Conservation (phyloP, 2,113 vertebrate species). For the Cairina moschata region DNA sequence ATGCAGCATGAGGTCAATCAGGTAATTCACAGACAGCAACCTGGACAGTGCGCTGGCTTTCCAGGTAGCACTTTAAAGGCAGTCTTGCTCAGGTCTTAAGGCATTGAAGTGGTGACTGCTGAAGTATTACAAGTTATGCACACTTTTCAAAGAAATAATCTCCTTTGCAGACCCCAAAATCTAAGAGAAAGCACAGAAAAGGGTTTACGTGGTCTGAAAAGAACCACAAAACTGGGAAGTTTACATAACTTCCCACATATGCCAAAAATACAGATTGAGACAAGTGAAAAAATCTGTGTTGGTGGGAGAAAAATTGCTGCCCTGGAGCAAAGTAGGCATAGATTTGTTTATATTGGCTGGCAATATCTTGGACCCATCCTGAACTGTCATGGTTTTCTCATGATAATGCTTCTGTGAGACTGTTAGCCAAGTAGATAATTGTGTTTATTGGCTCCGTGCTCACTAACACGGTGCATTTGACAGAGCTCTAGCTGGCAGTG, state of each 20-base stretch:
- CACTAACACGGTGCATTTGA: neutral
- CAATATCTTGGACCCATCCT: neutral
- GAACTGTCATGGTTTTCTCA: neutral
- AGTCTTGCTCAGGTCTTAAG: neutral
- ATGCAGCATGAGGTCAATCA: neutral
- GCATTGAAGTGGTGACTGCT: neutral
- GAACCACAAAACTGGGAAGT: neutral
- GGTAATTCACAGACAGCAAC: slow-evolving; percentile 4
- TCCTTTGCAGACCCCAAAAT: neutral
- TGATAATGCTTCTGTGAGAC: neutral
- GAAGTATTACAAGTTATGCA: neutral
- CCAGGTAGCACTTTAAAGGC: slow-evolving; percentile 21
- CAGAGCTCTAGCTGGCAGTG: neutral
- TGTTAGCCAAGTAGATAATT: neutral
- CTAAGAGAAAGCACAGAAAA: neutral
- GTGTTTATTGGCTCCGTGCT: neutral
- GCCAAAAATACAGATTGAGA: neutral
- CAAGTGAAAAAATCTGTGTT: neutral
- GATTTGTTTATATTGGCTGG: slow-evolving; percentile 13
- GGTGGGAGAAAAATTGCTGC: slow-evolving; percentile 20
- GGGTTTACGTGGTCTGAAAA: neutral
- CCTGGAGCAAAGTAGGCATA: neutral
- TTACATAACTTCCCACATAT: neutral
- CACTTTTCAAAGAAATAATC: neutral
- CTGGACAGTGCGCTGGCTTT: neutral